Conservation (phyloP, 2,113 vertebrate genomes). For the Odontesthes bonariensis region DNA sequence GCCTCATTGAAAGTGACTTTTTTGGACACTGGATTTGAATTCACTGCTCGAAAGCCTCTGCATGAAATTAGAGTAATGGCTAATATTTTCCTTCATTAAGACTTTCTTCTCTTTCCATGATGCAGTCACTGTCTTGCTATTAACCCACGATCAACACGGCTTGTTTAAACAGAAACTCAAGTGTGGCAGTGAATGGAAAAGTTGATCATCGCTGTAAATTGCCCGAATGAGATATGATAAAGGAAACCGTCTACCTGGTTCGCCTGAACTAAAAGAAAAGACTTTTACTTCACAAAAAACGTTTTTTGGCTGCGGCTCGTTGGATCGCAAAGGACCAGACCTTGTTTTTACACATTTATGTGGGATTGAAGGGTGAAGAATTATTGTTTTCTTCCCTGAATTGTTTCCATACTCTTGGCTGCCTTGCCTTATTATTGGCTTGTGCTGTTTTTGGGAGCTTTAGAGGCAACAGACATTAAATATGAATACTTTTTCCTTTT, state of each 20-base stretch:
- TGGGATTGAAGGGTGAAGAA: constrained; percentile 1
- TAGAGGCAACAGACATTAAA: constrained; percentile 32
- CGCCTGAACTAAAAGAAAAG: too few relatives aligned
- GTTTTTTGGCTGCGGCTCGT: neutral
- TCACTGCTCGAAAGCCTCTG: constrained; percentile 23
- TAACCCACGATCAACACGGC: constrained; percentile 6
- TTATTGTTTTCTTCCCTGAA: constrained; percentile 42
- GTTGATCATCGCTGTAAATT: constrained; percentile 10
- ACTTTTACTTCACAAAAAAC: constrained; percentile 2
- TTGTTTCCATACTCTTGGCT: constrained; percentile 55
- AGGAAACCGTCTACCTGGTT: too few relatives aligned
- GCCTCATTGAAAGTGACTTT: constrained; percentile 68
- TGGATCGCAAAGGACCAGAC: constrained; percentile 1
- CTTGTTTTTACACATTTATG: constrained; percentile 31
- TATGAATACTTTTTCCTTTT: constrained; percentile 22
- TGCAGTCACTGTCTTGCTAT: constrained; percentile 44
- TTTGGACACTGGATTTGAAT: constrained; percentile 51
- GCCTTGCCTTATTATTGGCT: constrained; percentile 21
- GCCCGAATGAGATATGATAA: neutral
- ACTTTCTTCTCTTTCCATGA: constrained; percentile 31
- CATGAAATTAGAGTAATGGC: constrained; percentile 44
- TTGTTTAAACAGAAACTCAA: constrained; percentile 19
- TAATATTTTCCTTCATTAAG: constrained; percentile 57
- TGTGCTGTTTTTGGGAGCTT: constrained; percentile 40
- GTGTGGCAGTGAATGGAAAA: constrained; percentile 21